Conservation (phyloP, 2,113 vertebrate genomes). For the Irena cyanogastra region DNA sequence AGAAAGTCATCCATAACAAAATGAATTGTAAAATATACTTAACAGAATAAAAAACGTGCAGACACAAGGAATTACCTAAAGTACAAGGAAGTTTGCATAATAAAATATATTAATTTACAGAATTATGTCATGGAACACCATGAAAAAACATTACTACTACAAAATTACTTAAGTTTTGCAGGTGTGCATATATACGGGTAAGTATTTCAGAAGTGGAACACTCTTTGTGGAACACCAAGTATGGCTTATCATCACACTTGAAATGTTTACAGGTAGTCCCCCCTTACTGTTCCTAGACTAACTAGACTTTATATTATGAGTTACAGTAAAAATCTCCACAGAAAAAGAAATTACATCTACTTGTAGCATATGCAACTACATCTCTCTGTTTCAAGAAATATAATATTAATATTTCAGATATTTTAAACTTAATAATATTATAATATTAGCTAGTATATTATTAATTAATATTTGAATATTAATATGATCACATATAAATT, state of each 20-base stretch:
- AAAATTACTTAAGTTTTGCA: background rate
- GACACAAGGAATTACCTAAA: background rate
- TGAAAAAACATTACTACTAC: background rate
- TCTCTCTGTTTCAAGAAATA: background rate
- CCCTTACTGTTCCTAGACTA: background rate
- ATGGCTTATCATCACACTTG: background rate
- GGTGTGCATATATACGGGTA: rapidly evolving
- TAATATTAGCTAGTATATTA: background rate
- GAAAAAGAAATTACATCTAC: background rate
- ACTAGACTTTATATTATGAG: background rate
- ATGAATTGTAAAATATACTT: background rate
- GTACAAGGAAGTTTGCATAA: background rate
- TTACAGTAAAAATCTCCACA: background rate
- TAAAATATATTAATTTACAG: background rate
- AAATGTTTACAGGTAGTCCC: background rate
- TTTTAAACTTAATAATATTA: background rate
- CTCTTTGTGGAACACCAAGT: background rate
- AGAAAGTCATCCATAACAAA: background rate
- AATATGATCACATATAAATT: background rate
- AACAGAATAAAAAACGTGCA: background rate
- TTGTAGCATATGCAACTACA: background rate
- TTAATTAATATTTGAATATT: background rate
- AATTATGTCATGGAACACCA: background rate
- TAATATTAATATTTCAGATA: background rate
- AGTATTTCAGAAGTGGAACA: background rate